Percentiles rank a stretch among this genome's conserved stretches.
phyloP scores from a whole-genome alignment of 92 coral and sea anemone species.

The Zoanthus solanderi region DNA sequence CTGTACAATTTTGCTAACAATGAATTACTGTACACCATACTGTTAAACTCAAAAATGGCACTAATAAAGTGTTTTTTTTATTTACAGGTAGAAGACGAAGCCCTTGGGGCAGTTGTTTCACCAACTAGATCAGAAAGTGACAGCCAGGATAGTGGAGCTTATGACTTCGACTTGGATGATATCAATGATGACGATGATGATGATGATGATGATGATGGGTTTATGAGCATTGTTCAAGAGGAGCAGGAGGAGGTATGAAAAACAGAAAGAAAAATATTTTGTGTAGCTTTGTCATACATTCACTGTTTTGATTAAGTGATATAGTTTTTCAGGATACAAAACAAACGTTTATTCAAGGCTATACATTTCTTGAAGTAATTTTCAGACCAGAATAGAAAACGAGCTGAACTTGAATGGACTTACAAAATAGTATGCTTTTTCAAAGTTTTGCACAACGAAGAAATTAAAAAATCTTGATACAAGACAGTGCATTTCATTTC shows the following conservation, averaged over 20 bases:
- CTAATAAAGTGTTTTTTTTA: background rate
- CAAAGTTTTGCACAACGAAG: too few species aligned
- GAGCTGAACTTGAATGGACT: too few species aligned
- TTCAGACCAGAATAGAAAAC: too few species aligned
- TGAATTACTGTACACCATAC: too few species aligned
- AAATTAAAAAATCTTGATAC: too few species aligned
- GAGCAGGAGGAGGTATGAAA: conserved; percentile 74
- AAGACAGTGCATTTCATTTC: too few species aligned
- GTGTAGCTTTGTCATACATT: background rate
- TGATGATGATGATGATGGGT: conserved; percentile 80
- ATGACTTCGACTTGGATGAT: conserved; percentile 72
- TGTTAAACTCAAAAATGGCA: background rate
- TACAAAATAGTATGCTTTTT: too few species aligned
- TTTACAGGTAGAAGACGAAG: conserved; percentile 34
- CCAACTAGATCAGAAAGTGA: conserved; percentile 66
- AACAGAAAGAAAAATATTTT: background rate
- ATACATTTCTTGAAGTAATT: too few species aligned
- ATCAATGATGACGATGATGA: conserved; percentile 66
- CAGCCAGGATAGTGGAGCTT: conserved; percentile 78
- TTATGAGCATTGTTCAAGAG: conserved; percentile 83
- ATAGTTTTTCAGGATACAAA: too few species aligned
- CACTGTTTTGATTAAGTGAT: background rate
- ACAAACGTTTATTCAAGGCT: too few species aligned
- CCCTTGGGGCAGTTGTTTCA: conserved; percentile 38
- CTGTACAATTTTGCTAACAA: too few species aligned